Evolutionary conservation across 2,888 invertebrate species (phyloP).

Genomic region (Corbicula japonica): DNA sequence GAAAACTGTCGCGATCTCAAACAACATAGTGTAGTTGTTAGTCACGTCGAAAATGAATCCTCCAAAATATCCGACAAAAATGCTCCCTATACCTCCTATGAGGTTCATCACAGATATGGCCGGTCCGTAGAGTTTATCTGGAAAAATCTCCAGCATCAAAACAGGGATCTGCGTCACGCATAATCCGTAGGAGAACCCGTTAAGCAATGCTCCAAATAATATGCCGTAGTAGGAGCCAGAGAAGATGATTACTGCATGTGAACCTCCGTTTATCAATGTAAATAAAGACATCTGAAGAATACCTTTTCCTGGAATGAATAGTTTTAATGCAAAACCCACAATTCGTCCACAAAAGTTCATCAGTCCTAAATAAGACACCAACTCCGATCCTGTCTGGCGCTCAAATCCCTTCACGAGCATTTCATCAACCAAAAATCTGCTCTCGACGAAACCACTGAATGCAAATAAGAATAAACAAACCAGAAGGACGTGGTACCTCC

Average conservation of each 20-base stretch:
- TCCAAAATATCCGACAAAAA: conserved; percentile 37
- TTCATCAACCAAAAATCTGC: conserved; percentile 37
- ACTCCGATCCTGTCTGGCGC: conserved; percentile 19
- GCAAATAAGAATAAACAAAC: conserved; percentile 5
- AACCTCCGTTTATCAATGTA: conserved; percentile 1
- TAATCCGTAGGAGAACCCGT: conserved; percentile 29
- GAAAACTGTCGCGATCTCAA: conserved; percentile 10
- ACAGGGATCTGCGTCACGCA: conserved; percentile 3
- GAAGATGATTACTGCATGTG: conserved; percentile 29
- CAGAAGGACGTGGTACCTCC: conserved; percentile 6
- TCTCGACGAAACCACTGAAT: conserved; percentile 17
- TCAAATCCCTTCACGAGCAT: conserved; percentile 28
- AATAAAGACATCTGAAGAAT: conserved; percentile 5
- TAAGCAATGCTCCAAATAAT: conserved; percentile 15
- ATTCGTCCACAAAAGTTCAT: conserved; percentile 23
- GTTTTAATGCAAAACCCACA: conserved; percentile 5
- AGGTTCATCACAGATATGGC: conserved; percentile 15
- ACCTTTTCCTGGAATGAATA: conserved; percentile 7
- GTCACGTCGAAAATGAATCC: conserved; percentile 30
- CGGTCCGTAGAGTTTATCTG: conserved; percentile 3
- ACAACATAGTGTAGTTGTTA: conserved; percentile 30
- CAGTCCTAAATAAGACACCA: conserved; percentile 26
- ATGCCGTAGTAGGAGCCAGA: conserved; percentile 16
- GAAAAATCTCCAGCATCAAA: conserved; percentile 31
- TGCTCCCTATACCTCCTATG: conserved; percentile 7